These are phyloP conservation scores for Drosophila subobscura DNA, from an alignment of 1,140 invertebrate species.

Conservation along the genomic window DNA sequence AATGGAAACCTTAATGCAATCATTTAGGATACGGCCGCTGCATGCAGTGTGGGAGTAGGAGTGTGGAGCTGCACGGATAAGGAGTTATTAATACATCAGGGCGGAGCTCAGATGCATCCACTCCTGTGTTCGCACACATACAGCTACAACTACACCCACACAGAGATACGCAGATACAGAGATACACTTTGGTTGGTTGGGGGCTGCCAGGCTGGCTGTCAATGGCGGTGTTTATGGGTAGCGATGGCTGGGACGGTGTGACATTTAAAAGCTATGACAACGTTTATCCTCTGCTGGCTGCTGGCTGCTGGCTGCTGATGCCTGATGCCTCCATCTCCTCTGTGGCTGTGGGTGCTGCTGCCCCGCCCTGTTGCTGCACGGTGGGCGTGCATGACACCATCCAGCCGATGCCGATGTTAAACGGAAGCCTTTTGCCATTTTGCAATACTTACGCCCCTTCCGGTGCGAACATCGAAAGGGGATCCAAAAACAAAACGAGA, in stretches of 20 bases:
- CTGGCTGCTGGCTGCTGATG: slow-evolving; percentile 14
- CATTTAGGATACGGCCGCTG: slow-evolving; percentile 1
- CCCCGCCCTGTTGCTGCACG: slow-evolving; percentile 21
- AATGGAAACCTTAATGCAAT: slow-evolving; percentile 49
- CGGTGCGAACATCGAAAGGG: slow-evolving; percentile 17
- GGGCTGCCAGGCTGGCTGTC: slow-evolving; percentile 25
- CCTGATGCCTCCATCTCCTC: too few species aligned
- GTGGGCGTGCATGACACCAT: slow-evolving; percentile 47
- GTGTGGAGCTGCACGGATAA: slow-evolving; percentile 42
- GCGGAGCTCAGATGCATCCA: slow-evolving; percentile 15
- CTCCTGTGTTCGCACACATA: slow-evolving; percentile 11
- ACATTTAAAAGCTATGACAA: slow-evolving; percentile 77
- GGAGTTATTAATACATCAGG: slow-evolving; percentile 51
- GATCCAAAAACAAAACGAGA: slow-evolving; percentile 2
- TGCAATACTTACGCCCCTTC: slow-evolving; percentile 43
- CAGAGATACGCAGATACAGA: not conserved
- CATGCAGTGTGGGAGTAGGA: not conserved
- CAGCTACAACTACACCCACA: slow-evolving; percentile 5
- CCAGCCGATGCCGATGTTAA: slow-evolving; percentile 53
- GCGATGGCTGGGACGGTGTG: slow-evolving; percentile 44
- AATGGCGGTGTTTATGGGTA: slow-evolving; percentile 48
- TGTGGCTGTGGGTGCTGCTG: slow-evolving; percentile 1
- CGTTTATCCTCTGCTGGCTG: slow-evolving; percentile 56
- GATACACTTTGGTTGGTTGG: slow-evolving; percentile 21
- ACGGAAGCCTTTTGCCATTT: slow-evolving; percentile 59